phyloP scores from a whole-genome alignment of 2,888 invertebrate species.

The Acleris emargana region DNA sequence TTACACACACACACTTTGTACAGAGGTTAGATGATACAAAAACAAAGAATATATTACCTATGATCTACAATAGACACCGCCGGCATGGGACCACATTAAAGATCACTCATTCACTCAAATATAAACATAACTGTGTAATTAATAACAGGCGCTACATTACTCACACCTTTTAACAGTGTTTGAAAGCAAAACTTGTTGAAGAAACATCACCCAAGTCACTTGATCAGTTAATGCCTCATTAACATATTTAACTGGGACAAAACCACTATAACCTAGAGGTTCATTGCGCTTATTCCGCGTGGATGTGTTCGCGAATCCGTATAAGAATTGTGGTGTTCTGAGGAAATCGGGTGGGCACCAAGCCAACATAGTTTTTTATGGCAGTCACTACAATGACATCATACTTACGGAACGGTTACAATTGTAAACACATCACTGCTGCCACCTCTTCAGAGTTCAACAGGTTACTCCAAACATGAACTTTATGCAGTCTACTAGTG shows the following conservation, averaged over 20 bases:
- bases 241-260: slow-evolving; percentile 62
- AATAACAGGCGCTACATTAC: slow-evolving; percentile 34
- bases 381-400: slow-evolving; percentile 79
- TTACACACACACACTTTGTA: too few species aligned
- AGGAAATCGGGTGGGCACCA: slow-evolving; percentile 82
- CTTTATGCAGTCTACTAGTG: slow-evolving; percentile 50
- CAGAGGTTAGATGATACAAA: slow-evolving; percentile 19
- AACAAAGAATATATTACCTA: slow-evolving; percentile 24
- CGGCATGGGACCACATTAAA: slow-evolving; percentile 14
- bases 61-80: slow-evolving; percentile 19
- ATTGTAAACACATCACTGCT: slow-evolving; percentile 81
- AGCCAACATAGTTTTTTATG: slow-evolving; percentile 78
- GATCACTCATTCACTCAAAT: slow-evolving; percentile 15
- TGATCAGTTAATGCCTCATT: slow-evolving; percentile 51
- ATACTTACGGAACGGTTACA: slow-evolving; percentile 78
- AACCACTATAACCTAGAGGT: slow-evolving; percentile 68
- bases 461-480: slow-evolving; percentile 46
- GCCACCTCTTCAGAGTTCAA: slow-evolving; percentile 55
- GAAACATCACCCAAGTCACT: slow-evolving; percentile 22
- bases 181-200: slow-evolving; percentile 30
- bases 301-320: slow-evolving; percentile 65
- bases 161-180: slow-evolving; percentile 25
- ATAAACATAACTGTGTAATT: slow-evolving; percentile 28
- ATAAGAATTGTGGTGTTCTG: slow-evolving; percentile 65
- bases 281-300: slow-evolving; percentile 69